A percentile compares a stretch with the other conserved stretches of the same genome.
Evolutionary conservation across 2,888 invertebrate species (phyloP).

Genomic region (Zygogramma bicolorata): DNA sequence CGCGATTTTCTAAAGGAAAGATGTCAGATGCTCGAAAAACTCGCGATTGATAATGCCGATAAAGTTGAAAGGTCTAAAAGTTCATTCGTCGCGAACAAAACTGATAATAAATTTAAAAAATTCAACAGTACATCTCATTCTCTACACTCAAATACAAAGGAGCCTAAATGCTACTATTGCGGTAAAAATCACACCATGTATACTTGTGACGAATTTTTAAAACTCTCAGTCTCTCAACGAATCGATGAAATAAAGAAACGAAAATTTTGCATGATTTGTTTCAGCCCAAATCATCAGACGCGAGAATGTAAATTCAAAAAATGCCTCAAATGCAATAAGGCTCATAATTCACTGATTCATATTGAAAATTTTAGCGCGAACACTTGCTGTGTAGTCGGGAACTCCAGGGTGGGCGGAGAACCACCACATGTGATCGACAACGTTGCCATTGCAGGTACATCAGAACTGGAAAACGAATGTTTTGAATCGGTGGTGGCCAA

Average conservation of each 20-base stretch:
- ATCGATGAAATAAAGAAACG: constrained; percentile 20
- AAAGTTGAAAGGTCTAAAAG: too few species aligned
- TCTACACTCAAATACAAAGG: too few species aligned
- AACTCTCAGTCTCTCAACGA: constrained; percentile 14
- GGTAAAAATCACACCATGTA: too few species aligned
- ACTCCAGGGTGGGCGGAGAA: neutral
- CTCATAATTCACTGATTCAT: neutral
- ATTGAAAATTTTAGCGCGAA: neutral
- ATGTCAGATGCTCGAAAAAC: too few species aligned
- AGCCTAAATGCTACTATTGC: too few species aligned
- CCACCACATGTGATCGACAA: neutral
- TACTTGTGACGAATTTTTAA: too few species aligned
- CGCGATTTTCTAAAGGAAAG: too few species aligned
- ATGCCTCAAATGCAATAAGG: neutral
- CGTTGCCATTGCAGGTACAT: neutral
- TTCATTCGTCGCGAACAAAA: too few species aligned
- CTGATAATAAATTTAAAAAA: too few species aligned
- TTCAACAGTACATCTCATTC: too few species aligned
- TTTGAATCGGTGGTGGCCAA: neutral
- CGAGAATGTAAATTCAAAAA: neutral
- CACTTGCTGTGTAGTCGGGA: neutral
- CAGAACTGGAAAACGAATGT: neutral
- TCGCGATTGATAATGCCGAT: too few species aligned
- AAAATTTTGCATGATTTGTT: constrained; percentile 32
- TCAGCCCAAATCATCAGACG: constrained; percentile 20